Percentiles rank a stretch among this genome's conserved stretches.
Evolutionary conservation across 2,797 vertebrate genomes (phyloP).

Genomic region (Poeciliopsis gracilis): DNA sequence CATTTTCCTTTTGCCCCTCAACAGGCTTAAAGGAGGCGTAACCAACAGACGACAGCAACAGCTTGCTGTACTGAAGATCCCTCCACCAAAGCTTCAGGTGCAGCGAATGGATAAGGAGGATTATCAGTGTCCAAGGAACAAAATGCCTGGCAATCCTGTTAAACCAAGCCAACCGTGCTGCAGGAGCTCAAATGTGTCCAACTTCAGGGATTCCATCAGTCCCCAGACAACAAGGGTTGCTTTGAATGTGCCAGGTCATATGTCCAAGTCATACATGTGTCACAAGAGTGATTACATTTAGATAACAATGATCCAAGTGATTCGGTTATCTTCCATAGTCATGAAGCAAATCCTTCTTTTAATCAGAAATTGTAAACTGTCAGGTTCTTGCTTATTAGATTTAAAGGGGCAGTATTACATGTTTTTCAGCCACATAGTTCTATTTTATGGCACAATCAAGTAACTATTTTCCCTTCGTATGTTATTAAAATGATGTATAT

Average conservation of each 20-base stretch:
- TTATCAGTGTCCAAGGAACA: slow-evolving; percentile 66
- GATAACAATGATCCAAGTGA: background rate
- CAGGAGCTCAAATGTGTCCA: slow-evolving; percentile 28
- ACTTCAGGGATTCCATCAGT: slow-evolving; percentile 29
- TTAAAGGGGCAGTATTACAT: too few species aligned
- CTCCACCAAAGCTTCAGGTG: slow-evolving; percentile 63
- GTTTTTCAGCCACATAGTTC: too few species aligned
- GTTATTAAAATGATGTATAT: too few species aligned
- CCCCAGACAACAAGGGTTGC: slow-evolving; percentile 39
- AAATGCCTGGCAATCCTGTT: slow-evolving; percentile 69
- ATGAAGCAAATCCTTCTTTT: background rate
- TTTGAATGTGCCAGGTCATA: slow-evolving; percentile 15
- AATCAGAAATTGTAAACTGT: background rate
- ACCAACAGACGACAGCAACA: slow-evolving; percentile 27
- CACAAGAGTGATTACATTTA: background rate
- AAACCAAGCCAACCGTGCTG: slow-evolving; percentile 52
- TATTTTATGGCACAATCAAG: too few species aligned
- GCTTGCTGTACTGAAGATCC: slow-evolving; percentile 25
- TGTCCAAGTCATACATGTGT: background rate
- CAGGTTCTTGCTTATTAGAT: background rate
- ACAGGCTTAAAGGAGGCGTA: slow-evolving; percentile 19
- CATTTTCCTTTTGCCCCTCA: slow-evolving; percentile 15
- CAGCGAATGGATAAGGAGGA: slow-evolving; percentile 74
- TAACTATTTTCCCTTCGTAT: too few species aligned
- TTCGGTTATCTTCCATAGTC: background rate